phyloP scores from a whole-genome alignment of 1,140 invertebrate species.

The Colletes latitarsis region DNA sequence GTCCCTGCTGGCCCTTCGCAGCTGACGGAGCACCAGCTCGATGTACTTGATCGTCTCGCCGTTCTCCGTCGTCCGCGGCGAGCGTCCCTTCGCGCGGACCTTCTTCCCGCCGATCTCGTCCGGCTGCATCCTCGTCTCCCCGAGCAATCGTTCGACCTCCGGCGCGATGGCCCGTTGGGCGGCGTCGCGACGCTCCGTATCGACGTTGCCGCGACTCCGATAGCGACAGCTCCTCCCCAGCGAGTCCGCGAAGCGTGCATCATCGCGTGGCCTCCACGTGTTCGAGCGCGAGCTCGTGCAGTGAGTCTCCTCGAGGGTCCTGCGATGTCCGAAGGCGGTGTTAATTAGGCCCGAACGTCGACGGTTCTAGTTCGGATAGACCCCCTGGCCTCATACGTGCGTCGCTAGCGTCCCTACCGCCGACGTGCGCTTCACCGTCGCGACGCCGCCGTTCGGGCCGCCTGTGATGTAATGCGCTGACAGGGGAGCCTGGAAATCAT shows the following conservation, averaged over 20 bases:
- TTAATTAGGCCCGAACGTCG: conserved; percentile 63
- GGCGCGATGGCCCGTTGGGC: conserved; percentile 30
- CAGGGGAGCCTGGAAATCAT: conserved; percentile 73
- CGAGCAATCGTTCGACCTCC: conserved; percentile 58
- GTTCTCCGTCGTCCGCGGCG: conserved; percentile 53
- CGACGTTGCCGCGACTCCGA: not conserved
- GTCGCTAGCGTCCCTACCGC: conserved; percentile 83
- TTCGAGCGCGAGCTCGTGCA: conserved; percentile 11
- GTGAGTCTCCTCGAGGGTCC: conserved; percentile 33
- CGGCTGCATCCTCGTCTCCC: conserved; percentile 5
- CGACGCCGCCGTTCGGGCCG: conserved; percentile 80
- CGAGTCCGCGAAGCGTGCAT: not conserved
- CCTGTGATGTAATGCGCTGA: conserved; percentile 81
- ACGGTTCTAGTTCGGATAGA: conserved; percentile 77
- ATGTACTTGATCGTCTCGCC: conserved; percentile 69
- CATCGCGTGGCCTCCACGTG: conserved; percentile 4
- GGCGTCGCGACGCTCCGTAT: conserved; percentile 4
- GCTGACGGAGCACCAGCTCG: conserved; percentile 69
- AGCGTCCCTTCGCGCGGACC: conserved; percentile 17
- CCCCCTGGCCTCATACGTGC: conserved; percentile 82
- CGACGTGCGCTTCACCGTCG: conserved; percentile 79
- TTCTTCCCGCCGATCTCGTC: conserved; percentile 13
- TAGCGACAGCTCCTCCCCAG: conserved; percentile 5
- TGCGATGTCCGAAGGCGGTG: conserved; percentile 47
- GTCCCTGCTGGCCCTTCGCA: conserved; percentile 71